phyloP scores from a whole-genome alignment of 1,140 invertebrate species.

The Triops cancriformis region DNA sequence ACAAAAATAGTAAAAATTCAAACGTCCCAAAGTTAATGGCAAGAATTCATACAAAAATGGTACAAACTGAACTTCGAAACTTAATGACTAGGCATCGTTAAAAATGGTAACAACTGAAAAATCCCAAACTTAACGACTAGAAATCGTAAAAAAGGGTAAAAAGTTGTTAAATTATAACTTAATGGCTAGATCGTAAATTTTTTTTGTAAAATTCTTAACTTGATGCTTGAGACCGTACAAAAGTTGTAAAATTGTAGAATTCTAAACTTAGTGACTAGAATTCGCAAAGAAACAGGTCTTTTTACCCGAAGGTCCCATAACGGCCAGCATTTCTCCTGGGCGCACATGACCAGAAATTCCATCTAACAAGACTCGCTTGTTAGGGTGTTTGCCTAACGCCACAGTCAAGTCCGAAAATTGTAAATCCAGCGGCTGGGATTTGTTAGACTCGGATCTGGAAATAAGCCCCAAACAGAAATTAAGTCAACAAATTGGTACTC shows the following conservation, averaged over 20 bases:
- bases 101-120: too few species aligned
- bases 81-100: too few species aligned
- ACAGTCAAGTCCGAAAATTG: conserved; percentile 56
- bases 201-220: too few species aligned
- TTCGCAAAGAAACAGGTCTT: conserved; percentile 18
- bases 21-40: too few species aligned
- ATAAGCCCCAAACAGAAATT: conserved; percentile 32
- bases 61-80: too few species aligned
- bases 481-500: background rate
- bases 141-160: too few species aligned
- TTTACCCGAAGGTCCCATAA: conserved; percentile 73
- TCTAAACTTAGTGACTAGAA: too few species aligned
- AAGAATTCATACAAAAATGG: too few species aligned
- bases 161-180: too few species aligned
- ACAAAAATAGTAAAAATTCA: too few species aligned
- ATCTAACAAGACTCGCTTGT: conserved; percentile 53
- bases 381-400: conserved; percentile 37
- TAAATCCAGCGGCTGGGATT: conserved; percentile 52
- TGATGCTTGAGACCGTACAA: background rate
- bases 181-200: too few species aligned
- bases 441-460: conserved; percentile 44
- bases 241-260: background rate
- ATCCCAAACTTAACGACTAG: too few species aligned
- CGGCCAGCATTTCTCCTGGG: conserved; percentile 67
- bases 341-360: conserved; percentile 63